Percentiles rank a stretch among this genome's conserved stretches.
phyloP scores from a whole-genome alignment of 2,113 vertebrate genomes.

The Emydocephalus ijimae region DNA sequence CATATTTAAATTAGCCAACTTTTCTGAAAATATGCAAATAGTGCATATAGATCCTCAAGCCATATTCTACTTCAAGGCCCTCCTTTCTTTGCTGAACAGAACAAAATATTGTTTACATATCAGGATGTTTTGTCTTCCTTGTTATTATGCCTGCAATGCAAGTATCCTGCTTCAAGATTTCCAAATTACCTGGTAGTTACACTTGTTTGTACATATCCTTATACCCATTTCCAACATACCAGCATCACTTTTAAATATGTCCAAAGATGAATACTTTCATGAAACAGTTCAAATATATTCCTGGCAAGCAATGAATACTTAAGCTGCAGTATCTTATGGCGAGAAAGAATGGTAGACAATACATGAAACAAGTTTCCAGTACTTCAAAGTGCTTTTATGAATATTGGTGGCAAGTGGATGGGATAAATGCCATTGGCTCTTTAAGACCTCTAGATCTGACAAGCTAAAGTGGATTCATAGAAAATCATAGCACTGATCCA shows the following conservation, averaged over 20 bases:
- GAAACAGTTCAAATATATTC: background rate
- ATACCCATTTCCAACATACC: background rate
- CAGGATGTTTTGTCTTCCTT: slow-evolving; percentile 60
- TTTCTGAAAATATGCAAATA: slow-evolving; percentile 56
- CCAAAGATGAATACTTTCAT: background rate
- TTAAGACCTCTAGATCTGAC: too few relatives aligned
- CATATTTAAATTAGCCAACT: slow-evolving; percentile 58
- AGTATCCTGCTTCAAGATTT: slow-evolving; percentile 50
- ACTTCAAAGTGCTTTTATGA: background rate
- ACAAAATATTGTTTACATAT: slow-evolving; percentile 66
- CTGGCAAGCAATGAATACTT: background rate
- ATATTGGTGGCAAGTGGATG: too few relatives aligned
- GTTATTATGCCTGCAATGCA: slow-evolving; percentile 53
- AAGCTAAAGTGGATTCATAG: too few relatives aligned
- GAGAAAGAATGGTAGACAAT: background rate
- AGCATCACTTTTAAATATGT: background rate
- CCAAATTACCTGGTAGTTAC: background rate
- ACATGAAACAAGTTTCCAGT: background rate
- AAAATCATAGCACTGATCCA: too few relatives aligned
- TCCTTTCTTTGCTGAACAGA: slow-evolving; percentile 62
- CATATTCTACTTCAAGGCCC: slow-evolving; percentile 57
- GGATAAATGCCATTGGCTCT: too few relatives aligned
- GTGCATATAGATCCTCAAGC: slow-evolving; percentile 52
- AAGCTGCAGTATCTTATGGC: background rate
- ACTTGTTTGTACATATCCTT: background rate